phyloP scores from a whole-genome alignment of 1,140 invertebrate genomes.

The Plutomurus gul region DNA sequence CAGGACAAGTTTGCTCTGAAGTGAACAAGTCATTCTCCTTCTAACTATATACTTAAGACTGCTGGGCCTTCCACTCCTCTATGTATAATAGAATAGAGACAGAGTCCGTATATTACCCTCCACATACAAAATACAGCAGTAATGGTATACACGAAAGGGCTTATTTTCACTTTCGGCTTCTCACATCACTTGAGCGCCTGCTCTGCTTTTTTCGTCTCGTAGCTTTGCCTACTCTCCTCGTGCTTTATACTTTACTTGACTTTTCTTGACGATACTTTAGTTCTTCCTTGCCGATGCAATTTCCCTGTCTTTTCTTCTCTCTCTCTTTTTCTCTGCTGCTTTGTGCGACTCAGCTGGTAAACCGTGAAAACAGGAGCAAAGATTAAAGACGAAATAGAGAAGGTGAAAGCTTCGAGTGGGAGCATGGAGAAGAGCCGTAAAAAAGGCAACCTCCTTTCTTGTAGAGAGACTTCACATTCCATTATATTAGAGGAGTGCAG shows the following conservation, averaged over 20 bases:
- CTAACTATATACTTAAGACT: constrained; percentile 16
- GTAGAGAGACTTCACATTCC: neutral
- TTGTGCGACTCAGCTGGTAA: constrained; percentile 17
- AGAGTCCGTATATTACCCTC: neutral
- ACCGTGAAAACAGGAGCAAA: constrained; percentile 28
- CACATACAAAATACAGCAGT: neutral
- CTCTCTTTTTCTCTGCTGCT: neutral
- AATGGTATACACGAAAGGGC: neutral
- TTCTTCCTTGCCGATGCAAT: constrained; percentile 1
- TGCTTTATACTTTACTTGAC: neutral
- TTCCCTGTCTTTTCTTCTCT: constrained; percentile 15
- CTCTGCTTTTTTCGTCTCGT: constrained; percentile 12
- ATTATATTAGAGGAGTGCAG: neutral
- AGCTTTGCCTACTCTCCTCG: too few relatives aligned
- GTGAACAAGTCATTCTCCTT: constrained; percentile 15
- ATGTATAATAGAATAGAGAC: neutral
- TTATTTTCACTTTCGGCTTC: constrained; percentile 29
- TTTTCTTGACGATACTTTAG: neutral
- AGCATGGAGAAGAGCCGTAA: constrained; percentile 17
- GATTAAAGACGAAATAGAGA: constrained; percentile 27
- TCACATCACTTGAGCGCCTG: constrained; percentile 1
- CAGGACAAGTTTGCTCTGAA: constrained; percentile 15
- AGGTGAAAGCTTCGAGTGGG: constrained; percentile 16
- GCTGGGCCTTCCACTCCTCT: neutral
- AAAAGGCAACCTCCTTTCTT: constrained; percentile 13